Evolutionary conservation across 2,888 invertebrate genomes (phyloP).

Genomic region (Drosophila eohydei): DNA sequence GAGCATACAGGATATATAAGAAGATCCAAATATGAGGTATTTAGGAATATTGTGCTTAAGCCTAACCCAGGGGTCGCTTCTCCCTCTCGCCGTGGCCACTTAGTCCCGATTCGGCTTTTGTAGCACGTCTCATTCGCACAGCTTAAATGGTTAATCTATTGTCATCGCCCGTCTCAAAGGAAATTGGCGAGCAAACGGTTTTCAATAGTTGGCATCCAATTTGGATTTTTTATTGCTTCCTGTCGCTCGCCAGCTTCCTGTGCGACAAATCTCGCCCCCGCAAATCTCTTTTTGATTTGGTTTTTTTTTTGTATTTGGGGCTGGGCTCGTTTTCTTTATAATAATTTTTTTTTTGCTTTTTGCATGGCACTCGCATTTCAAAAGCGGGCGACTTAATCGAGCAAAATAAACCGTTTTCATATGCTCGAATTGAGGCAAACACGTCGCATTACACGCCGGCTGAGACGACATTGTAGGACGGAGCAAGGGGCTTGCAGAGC

Average conservation of each 20-base stretch:
- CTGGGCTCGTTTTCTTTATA: conserved; percentile 18
- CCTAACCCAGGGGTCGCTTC: background rate
- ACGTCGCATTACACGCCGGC: conserved; percentile 73
- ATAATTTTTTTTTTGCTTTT: conserved; percentile 17
- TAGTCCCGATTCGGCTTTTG: background rate
- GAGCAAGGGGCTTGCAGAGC: background rate
- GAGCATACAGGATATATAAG: background rate
- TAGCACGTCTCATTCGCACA: conserved; percentile 1
- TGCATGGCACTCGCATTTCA: conserved; percentile 62
- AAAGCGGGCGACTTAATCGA: conserved; percentile 82
- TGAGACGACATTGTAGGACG: background rate
- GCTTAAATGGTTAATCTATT: conserved; percentile 48
- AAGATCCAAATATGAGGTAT: background rate
- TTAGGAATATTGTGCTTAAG: background rate
- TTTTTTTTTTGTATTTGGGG: background rate
- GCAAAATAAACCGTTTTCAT: conserved; percentile 84
- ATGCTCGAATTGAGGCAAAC: conserved; percentile 81
- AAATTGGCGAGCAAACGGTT: conserved; percentile 58
- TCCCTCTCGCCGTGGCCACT: background rate
- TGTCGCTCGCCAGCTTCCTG: conserved; percentile 64
- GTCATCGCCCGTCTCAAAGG: conserved; percentile 49
- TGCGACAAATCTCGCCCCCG: conserved; percentile 57
- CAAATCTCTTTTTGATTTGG: conserved; percentile 42
- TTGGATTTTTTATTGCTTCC: conserved; percentile 72
- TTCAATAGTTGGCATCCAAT: conserved; percentile 66